phyloP scores from a whole-genome alignment of 2,797 vertebrate genomes.

The Nannoperca obscura region DNA sequence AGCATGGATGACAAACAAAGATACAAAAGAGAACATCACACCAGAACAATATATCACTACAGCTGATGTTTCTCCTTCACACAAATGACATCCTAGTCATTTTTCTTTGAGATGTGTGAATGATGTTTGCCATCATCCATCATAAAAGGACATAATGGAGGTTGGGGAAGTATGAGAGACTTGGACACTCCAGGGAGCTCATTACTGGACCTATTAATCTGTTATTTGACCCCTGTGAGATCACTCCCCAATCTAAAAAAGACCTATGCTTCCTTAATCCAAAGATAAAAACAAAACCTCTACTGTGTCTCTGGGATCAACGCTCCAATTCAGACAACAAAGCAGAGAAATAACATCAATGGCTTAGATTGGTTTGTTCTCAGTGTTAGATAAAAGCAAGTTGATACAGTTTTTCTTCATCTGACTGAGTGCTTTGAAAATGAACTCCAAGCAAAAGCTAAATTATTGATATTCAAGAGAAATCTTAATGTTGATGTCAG shows the following conservation, averaged over 20 bases:
- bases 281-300: slow-evolving; percentile 82
- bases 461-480: slow-evolving; percentile 80
- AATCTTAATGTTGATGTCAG: slow-evolving; percentile 66
- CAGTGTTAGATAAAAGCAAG: slow-evolving; percentile 73
- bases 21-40: slow-evolving; percentile 81
- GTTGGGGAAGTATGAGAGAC: slow-evolving; percentile 75
- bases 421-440: slow-evolving; percentile 77
- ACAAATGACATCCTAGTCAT: slow-evolving; percentile 82
- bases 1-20: slow-evolving; percentile 78
- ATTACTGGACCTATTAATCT: slow-evolving; percentile 89
- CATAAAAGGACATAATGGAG: slow-evolving; percentile 80
- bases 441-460: slow-evolving; percentile 75
- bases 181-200: slow-evolving; percentile 86
- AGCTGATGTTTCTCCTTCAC: slow-evolving; percentile 83
- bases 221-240: slow-evolving; percentile 88
- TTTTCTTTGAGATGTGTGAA: slow-evolving; percentile 84
- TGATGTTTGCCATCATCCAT: slow-evolving; percentile 84
- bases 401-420: slow-evolving; percentile 68
- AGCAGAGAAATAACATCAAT: slow-evolving; percentile 74
- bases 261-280: slow-evolving; percentile 79
- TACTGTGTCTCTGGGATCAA: slow-evolving; percentile 73
- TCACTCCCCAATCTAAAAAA: slow-evolving; percentile 80
- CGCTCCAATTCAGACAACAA: slow-evolving; percentile 79
- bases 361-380: slow-evolving; percentile 75
- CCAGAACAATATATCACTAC: slow-evolving; percentile 75